phyloP scores from a whole-genome alignment of 2,797 vertebrate genomes.

The Pseudochromis fuscus region DNA sequence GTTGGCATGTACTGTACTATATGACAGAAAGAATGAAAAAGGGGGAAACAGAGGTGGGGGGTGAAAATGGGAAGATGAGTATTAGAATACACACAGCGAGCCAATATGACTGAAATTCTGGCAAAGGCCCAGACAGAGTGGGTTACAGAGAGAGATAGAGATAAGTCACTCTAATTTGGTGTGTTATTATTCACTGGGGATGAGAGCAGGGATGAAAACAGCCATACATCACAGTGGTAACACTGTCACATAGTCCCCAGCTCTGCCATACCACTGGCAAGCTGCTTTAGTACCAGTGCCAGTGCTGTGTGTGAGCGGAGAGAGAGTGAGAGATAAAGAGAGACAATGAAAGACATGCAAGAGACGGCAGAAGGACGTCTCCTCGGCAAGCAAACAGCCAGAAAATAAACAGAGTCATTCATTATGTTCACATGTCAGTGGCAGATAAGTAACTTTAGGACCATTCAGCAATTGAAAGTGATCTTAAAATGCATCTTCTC shows the following conservation, averaged over 20 bases:
- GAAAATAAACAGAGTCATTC: conserved; percentile 40
- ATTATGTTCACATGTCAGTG: conserved; percentile 35
- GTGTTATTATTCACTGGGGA: conserved; percentile 76
- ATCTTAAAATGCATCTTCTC: conserved; percentile 3
- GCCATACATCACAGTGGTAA: conserved; percentile 74
- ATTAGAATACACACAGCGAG: conserved; percentile 39
- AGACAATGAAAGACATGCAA: conserved; percentile 17
- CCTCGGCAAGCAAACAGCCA: conserved; percentile 22
- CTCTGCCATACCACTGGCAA: conserved; percentile 58
- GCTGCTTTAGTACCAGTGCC: conserved; percentile 57
- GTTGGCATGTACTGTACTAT: conserved; percentile 6
- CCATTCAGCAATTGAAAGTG: conserved; percentile 6
- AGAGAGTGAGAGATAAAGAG: conserved; percentile 40
- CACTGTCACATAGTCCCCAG: conserved; percentile 66
- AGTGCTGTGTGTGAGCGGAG: conserved; percentile 32
- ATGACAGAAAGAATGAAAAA: conserved; percentile 16
- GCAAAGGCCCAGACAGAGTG: conserved; percentile 46
- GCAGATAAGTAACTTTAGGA: conserved; percentile 27
- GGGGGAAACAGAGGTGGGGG: conserved; percentile 5
- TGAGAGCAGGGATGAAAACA: conserved; percentile 68
- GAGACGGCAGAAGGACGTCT: conserved; percentile 14
- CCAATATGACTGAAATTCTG: conserved; percentile 49
- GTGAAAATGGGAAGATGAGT: conserved; percentile 16
- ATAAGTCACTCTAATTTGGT: conserved; percentile 79
- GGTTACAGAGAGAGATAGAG: conserved; percentile 60